These are phyloP conservation scores for Lordiphosa andalusiaca DNA, from an alignment of 2,888 invertebrate species.

Conservation along the genomic window DNA sequence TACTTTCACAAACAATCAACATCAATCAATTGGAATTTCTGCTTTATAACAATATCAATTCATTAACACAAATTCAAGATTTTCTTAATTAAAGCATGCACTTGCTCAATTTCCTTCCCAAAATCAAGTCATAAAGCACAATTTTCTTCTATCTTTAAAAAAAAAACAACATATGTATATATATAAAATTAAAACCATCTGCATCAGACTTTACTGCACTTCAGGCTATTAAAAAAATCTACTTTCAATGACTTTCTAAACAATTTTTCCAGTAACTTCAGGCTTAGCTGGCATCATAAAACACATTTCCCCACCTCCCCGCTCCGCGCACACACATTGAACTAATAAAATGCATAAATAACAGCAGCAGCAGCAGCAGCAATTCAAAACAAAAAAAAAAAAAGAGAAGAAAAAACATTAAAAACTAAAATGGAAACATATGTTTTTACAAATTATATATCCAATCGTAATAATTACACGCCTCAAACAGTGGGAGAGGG, in stretches of 20 bases:
- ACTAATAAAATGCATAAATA: constrained; percentile 68
- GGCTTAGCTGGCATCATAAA: constrained; percentile 34
- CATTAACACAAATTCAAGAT: too few relatives aligned
- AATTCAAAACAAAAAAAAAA: constrained; percentile 1
- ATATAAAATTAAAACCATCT: background rate
- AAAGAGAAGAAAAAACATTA: constrained; percentile 45
- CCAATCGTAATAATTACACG: constrained; percentile 67
- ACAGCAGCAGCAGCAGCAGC: constrained; percentile 15
- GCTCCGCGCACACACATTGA: constrained; percentile 14
- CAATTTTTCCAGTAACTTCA: constrained; percentile 33
- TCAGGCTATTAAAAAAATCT: constrained; percentile 25
- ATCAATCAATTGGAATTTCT: too few relatives aligned
- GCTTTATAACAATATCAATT: too few relatives aligned
- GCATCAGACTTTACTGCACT: background rate
- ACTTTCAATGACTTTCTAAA: constrained; percentile 55
- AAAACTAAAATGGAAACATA: constrained; percentile 68
- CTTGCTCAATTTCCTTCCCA: too few relatives aligned
- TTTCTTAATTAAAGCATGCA: too few relatives aligned
- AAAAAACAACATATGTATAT: background rate
- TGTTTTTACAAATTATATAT: constrained; percentile 72
- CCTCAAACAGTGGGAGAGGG: constrained; percentile 10
- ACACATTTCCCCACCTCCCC: constrained; percentile 21
- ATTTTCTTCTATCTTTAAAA: too few relatives aligned
- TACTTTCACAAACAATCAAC: too few relatives aligned
- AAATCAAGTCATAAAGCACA: too few relatives aligned